These are phyloP conservation scores for Stegastes partitus DNA, from an alignment of 2,113 vertebrate genomes.

Conservation along the genomic window DNA sequence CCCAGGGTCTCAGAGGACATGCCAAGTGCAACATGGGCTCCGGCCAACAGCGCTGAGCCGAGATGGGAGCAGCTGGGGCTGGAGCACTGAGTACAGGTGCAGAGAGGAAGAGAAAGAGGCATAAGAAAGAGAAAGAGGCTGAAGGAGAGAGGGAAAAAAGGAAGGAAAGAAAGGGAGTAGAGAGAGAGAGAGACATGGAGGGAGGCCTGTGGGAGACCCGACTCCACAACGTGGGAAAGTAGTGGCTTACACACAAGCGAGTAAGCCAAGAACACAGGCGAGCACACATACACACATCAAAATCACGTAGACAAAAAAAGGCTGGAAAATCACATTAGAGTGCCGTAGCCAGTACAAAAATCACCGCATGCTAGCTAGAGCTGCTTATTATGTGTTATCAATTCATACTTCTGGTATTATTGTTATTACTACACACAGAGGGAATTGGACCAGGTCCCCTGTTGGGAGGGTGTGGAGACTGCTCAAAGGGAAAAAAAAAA, in stretches of 20 bases:
- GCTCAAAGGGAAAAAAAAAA: slow-evolving; percentile 31
- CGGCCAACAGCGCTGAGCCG: slow-evolving; percentile 75
- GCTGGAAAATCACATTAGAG: slow-evolving; percentile 52
- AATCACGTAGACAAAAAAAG: slow-evolving; percentile 45
- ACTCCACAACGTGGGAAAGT: slow-evolving; percentile 85
- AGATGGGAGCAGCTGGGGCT: slow-evolving; percentile 80
- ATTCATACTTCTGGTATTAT: slow-evolving; percentile 66
- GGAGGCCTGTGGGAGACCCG: slow-evolving; percentile 76
- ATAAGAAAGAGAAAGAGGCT: slow-evolving; percentile 27
- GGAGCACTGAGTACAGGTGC: slow-evolving; percentile 84
- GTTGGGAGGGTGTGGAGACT: slow-evolving; percentile 68
- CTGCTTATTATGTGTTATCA: slow-evolving; percentile 71
- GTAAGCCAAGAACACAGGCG: slow-evolving; percentile 67
- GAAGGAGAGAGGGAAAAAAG: slow-evolving; percentile 24
- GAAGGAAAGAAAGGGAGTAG: slow-evolving; percentile 24
- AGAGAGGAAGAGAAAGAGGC: slow-evolving; percentile 53
- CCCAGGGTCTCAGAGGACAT: slow-evolving; percentile 83
- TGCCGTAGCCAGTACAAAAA: slow-evolving; percentile 45
- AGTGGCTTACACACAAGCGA: slow-evolving; percentile 77
- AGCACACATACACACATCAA: slow-evolving; percentile 56
- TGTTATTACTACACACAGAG: slow-evolving; percentile 70
- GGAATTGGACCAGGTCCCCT: slow-evolving; percentile 78
- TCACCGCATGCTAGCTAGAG: slow-evolving; percentile 65
- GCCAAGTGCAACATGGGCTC: slow-evolving; percentile 86
- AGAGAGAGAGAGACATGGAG: slow-evolving; percentile 52